phyloP scores from a whole-genome alignment of 2,888 invertebrate species.

The Tupiocoris notatus region DNA sequence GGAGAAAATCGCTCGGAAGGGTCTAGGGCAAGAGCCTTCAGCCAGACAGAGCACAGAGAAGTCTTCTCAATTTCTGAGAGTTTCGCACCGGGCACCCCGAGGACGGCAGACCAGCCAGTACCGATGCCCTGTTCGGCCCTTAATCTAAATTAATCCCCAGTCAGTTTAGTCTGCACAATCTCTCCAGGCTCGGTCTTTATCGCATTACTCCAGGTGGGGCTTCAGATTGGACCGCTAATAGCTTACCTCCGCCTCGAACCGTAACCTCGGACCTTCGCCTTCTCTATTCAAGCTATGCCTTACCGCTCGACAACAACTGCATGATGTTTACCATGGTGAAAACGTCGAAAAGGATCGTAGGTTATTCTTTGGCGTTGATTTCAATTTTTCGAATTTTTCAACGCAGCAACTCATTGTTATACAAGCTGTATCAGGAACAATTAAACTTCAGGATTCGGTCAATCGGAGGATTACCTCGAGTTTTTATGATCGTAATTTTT shows the following conservation, averaged over 20 bases:
- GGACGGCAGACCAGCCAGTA: background rate
- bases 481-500: no score
- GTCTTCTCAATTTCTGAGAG: background rate
- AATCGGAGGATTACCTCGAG: no score
- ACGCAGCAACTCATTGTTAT: no score
- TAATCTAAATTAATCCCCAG: constrained; percentile 36
- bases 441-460: no score
- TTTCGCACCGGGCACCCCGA: background rate
- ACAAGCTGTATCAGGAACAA: no score
- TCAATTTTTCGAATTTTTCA: no score
- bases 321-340: no score
- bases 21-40: no score
- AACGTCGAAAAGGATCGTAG: no score
- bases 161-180: constrained; percentile 28
- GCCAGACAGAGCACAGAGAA: background rate
- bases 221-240: constrained; percentile 28
- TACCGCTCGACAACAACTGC: no score
- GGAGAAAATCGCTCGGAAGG: background rate
- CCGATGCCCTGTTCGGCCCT: constrained; percentile 4
- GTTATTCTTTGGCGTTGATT: no score
- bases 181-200: constrained; percentile 24
- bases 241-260: background rate
- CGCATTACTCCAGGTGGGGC: constrained; percentile 24
- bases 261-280: background rate
- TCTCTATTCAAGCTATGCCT: no score